A percentile compares a stretch with the other conserved stretches of the same genome.
Evolutionary conservation across 2,797 vertebrate genomes (phyloP).

Genomic region (Mus minutoides): DNA sequence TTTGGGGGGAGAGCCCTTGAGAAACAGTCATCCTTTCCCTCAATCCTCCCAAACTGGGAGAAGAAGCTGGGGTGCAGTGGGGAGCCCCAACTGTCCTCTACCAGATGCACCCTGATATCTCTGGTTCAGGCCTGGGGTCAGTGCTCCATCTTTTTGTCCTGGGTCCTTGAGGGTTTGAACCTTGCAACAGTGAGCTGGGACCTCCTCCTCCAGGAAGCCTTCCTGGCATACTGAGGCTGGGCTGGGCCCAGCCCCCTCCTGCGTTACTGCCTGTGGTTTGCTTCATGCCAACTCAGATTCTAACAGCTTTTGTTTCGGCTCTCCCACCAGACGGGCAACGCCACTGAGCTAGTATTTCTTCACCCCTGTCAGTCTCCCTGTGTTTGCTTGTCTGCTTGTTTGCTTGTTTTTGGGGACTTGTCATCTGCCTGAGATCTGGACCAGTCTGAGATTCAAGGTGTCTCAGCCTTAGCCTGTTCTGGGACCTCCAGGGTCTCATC

Average conservation of each 20-base stretch:
- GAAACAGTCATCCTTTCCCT: not conserved
- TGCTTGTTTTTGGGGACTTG: conserved; percentile 12
- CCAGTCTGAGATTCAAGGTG: conserved; percentile 9
- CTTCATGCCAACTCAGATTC: conserved; percentile 43
- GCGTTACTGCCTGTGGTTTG: not conserved
- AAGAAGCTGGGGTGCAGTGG: not conserved
- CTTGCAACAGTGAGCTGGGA: not conserved
- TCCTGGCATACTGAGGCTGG: not conserved
- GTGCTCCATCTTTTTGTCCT: not conserved
- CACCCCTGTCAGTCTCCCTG: conserved; percentile 8
- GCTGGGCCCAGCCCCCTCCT: conserved; percentile 11
- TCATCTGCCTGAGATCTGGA: conserved; percentile 25
- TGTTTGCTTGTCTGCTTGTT: not conserved
- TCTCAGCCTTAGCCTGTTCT: conserved; percentile 22
- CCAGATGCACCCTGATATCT: not conserved
- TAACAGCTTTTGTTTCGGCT: conserved; percentile 42
- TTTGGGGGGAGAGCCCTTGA: not conserved
- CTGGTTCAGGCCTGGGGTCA: not conserved
- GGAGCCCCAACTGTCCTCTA: not conserved
- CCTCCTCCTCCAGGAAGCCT: conserved; percentile 61
- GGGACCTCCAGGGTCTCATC: conserved; percentile 17
- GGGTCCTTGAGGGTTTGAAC: not conserved
- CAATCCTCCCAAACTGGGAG: not conserved
- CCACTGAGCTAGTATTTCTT: conserved; percentile 9
- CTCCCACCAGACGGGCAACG: conserved; percentile 23